Evolutionary conservation across 2,888 invertebrate species (phyloP).

Genomic region (Yponomeuta plumbellus): DNA sequence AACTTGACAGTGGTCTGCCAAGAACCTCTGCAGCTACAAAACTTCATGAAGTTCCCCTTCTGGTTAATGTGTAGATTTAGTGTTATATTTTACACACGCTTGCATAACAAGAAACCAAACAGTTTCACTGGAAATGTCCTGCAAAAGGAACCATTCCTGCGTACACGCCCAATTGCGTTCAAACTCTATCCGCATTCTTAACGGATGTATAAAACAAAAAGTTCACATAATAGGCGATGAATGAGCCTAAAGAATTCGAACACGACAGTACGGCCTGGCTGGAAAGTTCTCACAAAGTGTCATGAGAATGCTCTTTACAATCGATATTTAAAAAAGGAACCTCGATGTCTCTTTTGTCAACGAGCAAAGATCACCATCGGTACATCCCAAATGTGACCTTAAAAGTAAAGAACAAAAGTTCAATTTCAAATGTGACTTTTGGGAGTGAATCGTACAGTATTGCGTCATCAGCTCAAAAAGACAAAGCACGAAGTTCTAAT

Average conservation of each 20-base stretch:
- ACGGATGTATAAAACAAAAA: background rate
- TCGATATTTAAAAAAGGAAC: slow-evolving; percentile 74
- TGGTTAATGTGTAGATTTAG: no score
- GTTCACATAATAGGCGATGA: slow-evolving; percentile 3
- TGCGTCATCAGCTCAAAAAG: slow-evolving; percentile 73
- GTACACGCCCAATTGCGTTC: background rate
- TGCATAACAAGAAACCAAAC: background rate
- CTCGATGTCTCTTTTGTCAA: slow-evolving; percentile 75
- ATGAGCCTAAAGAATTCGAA: slow-evolving; percentile 11
- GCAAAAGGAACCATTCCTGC: background rate
- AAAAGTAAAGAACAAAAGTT: slow-evolving; percentile 27
- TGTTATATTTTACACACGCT: no score
- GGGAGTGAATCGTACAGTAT: slow-evolving; percentile 63
- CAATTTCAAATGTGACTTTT: slow-evolving; percentile 26
- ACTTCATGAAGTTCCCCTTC: no score
- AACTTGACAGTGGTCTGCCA: no score
- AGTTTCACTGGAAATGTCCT: background rate
- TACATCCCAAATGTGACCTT: slow-evolving; percentile 27
- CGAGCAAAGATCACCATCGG: slow-evolving; percentile 58
- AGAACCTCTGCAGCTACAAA: no score
- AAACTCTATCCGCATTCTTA: background rate
- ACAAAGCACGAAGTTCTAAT: slow-evolving; percentile 69
- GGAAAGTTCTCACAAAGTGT: slow-evolving; percentile 67
- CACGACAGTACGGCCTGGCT: slow-evolving; percentile 24
- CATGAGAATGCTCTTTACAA: slow-evolving; percentile 74